phyloP scores from a whole-genome alignment of 2,888 invertebrate species.

The Watsonalla binaria region DNA sequence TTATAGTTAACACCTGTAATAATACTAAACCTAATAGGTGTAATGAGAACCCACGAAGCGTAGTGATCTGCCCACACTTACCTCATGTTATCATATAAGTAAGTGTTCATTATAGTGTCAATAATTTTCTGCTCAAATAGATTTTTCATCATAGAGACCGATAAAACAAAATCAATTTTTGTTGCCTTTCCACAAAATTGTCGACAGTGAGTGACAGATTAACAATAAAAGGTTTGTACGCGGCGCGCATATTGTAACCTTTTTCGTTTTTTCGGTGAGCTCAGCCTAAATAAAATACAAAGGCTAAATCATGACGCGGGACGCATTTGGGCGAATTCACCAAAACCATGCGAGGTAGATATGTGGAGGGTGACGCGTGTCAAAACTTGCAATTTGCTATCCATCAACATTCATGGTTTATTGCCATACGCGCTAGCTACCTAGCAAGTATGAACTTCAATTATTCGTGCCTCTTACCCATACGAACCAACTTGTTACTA shows the following conservation, averaged over 20 bases:
- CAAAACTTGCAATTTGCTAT: constrained; percentile 37
- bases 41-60: too few relatives aligned
- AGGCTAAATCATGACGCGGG: constrained; percentile 26
- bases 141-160: not conserved
- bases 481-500: too few relatives aligned
- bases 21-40: too few relatives aligned
- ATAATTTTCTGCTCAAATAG: not conserved
- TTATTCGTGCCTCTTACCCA: constrained; percentile 3
- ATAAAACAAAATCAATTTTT: constrained; percentile 3
- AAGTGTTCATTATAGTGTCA: not conserved
- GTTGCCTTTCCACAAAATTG: constrained; percentile 1
- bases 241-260: constrained; percentile 13
- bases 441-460: not conserved
- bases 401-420: constrained; percentile 13
- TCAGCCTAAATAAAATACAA: constrained; percentile 36
- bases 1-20: too few relatives aligned
- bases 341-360: constrained; percentile 32
- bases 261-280: constrained; percentile 16
- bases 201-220: constrained; percentile 11
- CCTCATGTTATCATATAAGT: not conserved
- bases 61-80: too few relatives aligned
- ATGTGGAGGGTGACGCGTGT: constrained; percentile 41
- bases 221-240: constrained; percentile 13
- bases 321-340: constrained; percentile 33
- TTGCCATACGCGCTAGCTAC: constrained; percentile 9